Evolutionary conservation across 1,140 invertebrate species (phyloP).

Genomic region (Archegozetes longisetosus): DNA sequence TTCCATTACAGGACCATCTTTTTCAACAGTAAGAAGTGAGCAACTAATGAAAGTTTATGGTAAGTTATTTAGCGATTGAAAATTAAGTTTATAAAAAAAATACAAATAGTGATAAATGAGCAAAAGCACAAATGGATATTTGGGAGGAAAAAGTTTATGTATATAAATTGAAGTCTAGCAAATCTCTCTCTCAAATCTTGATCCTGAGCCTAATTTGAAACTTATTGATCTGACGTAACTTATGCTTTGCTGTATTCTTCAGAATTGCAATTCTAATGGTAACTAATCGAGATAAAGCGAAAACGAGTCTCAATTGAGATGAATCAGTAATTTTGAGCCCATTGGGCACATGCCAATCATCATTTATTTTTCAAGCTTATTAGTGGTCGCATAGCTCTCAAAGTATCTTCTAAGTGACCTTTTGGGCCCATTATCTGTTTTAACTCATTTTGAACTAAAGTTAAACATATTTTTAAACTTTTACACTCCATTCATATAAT

Average conservation of each 20-base stretch:
- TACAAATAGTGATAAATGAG: background rate
- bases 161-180: background rate
- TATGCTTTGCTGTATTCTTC: background rate
- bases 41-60: slow-evolving; percentile 24
- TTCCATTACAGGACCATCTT: slow-evolving; percentile 20
- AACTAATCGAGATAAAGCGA: background rate
- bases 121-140: background rate
- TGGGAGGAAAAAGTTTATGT: slow-evolving; percentile 2
- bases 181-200: background rate
- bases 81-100: background rate
- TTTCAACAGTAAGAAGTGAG: slow-evolving; percentile 22
- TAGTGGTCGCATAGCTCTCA: too few relatives aligned
- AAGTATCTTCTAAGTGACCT: too few relatives aligned
- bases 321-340: background rate
- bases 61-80: slow-evolving; percentile 10
- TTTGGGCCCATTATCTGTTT: too few relatives aligned
- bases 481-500: too few relatives aligned
- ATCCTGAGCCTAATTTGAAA: background rate
- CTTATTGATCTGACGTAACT: too few relatives aligned
- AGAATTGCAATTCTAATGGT: background rate
- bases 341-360: background rate
- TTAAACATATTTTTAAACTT: too few relatives aligned
- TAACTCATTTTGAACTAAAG: too few relatives aligned
- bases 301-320: background rate
- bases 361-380: too few relatives aligned